These are phyloP conservation scores for Holothuria glaberrima DNA, from an alignment of 35 echinoderm and acorn worm species.

Conservation along the genomic window DNA sequence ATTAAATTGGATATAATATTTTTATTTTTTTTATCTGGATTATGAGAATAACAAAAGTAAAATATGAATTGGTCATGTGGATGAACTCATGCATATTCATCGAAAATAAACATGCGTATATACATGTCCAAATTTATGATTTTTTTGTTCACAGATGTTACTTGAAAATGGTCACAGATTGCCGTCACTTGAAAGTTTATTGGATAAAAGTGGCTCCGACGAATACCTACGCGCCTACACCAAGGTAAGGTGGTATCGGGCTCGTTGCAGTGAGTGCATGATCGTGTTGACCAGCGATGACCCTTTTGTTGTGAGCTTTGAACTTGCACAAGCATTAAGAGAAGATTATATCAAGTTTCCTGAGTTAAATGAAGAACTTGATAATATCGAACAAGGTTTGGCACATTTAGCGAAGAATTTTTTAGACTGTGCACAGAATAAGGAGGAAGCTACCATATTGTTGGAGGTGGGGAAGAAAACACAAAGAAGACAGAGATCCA, in stretches of 20 bases:
- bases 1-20: no score
- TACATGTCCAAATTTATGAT: no score
- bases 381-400: conserved; percentile 11
- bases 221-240: conserved; percentile 45
- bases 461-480: conserved; percentile 28
- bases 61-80: no score
- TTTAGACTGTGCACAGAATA: conserved; percentile 13
- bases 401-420: conserved; percentile 26
- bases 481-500: not conserved
- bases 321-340: conserved; percentile 40
- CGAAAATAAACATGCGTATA: no score
- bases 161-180: conserved; percentile 39
- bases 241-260: conserved; percentile 55
- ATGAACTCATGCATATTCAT: no score
- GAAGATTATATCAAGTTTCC: conserved; percentile 13
- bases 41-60: no score
- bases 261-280: conserved; percentile 46
- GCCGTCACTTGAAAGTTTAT: not conserved
- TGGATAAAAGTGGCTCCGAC: not conserved
- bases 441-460: conserved; percentile 18
- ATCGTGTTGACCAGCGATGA: conserved; percentile 58
- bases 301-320: conserved; percentile 49
- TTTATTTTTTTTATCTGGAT: no score
- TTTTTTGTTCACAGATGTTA: conserved; percentile 4
- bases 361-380: conserved; percentile 44